A percentile compares a stretch with the other conserved stretches of the same genome.
Conservation (phyloP, 2,797 vertebrate species). For the Clarias laeviceps region DNA sequence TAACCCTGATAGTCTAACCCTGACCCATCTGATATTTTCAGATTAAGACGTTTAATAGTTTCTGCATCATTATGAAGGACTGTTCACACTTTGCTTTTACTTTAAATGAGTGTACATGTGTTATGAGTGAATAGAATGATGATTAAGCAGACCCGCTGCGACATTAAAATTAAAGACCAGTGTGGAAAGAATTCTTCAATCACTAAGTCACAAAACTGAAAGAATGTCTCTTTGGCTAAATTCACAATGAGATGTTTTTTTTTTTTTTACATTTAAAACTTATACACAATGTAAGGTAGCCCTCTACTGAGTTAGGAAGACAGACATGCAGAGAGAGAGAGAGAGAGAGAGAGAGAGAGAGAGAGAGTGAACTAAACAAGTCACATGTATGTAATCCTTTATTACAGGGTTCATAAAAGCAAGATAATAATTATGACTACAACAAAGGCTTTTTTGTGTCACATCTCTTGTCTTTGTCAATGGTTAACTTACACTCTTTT, state of each 20-base stretch:
- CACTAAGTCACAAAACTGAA: background rate
- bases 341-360: background rate
- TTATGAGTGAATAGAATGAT: background rate
- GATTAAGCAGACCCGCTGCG: background rate
- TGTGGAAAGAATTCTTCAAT: background rate
- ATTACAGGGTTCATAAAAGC: slow-evolving; percentile 54
- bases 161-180: background rate
- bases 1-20: background rate
- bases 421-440: slow-evolving; percentile 44
- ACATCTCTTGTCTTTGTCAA: slow-evolving; percentile 57
- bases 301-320: background rate
- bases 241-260: background rate
- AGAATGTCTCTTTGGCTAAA: background rate
- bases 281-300: background rate
- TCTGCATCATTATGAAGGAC: background rate
- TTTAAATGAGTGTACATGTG: too few relatives aligned
- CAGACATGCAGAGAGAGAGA: background rate
- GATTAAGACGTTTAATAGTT: background rate
- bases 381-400: slow-evolving; percentile 39
- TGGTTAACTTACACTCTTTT: slow-evolving; percentile 57
- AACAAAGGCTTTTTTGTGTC: slow-evolving; percentile 69
- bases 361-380: slow-evolving; percentile 1
- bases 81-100: background rate
- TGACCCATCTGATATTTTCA: background rate
- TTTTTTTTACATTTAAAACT: background rate